phyloP scores from a whole-genome alignment of 30 jellyfish, hydroid and myxozoan genomes.

The Aurelia aurita region DNA sequence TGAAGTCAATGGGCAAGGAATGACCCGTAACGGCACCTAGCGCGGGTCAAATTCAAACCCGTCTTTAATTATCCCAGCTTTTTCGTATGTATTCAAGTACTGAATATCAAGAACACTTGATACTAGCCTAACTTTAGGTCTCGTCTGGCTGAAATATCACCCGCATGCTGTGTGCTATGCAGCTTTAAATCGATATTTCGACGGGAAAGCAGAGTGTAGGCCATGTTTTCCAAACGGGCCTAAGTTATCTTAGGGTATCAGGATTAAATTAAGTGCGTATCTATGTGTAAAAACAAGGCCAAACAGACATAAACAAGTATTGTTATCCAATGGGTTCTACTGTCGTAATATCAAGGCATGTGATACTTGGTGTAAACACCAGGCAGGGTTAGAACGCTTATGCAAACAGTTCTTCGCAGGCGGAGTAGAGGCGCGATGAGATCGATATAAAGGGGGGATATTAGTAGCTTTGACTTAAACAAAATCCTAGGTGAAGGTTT shows the following conservation, averaged over 20 bases:
- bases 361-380: not conserved
- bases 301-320: constrained; percentile 46
- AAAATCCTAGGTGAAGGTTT: too few relatives aligned
- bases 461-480: too few relatives aligned
- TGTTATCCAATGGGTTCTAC: constrained; percentile 46
- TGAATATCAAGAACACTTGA: not conserved
- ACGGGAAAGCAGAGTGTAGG: too few relatives aligned
- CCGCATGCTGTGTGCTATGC: too few relatives aligned
- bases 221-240: too few relatives aligned
- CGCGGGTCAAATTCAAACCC: constrained; percentile 23
- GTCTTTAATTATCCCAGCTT: not conserved
- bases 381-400: too few relatives aligned
- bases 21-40: constrained; percentile 71
- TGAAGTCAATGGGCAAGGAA: constrained; percentile 51
- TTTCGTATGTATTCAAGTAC: not conserved
- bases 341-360: constrained; percentile 54
- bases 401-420: too few relatives aligned
- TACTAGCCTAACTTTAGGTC: not conserved
- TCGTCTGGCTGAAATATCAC: not conserved
- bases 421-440: too few relatives aligned
- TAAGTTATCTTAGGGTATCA: too few relatives aligned
- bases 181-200: too few relatives aligned
- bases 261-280: too few relatives aligned
- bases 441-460: too few relatives aligned
- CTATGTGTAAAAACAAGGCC: constrained; percentile 13